phyloP scores from a whole-genome alignment of 2,113 vertebrate genomes.

The Henicopernis longicauda region DNA sequence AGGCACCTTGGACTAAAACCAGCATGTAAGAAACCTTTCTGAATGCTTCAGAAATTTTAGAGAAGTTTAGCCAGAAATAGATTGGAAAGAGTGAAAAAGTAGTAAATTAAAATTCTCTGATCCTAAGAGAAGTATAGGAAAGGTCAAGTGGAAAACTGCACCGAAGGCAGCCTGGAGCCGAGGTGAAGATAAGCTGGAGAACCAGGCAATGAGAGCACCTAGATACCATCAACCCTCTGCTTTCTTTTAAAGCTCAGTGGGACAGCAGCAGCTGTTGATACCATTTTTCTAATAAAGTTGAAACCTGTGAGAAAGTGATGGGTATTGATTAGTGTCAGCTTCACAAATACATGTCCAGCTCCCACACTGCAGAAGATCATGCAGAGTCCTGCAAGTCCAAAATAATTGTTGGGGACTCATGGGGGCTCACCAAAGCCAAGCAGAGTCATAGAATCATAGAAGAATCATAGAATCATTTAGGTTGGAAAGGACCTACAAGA shows the following conservation, averaged over 20 bases:
- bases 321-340: slow-evolving; percentile 29
- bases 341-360: not conserved
- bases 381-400: not conserved
- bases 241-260: not conserved
- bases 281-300: slow-evolving; percentile 10
- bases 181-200: not conserved
- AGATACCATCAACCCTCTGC: not conserved
- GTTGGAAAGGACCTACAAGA: too few relatives aligned
- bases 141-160: not conserved
- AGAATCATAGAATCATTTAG: too few relatives aligned
- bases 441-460: too few relatives aligned
- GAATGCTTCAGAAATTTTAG: not conserved
- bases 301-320: not conserved
- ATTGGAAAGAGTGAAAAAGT: not conserved
- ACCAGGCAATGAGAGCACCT: not conserved
- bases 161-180: not conserved
- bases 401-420: not conserved
- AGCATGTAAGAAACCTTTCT: not conserved
- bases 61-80: not conserved
- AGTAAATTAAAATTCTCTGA: not conserved
- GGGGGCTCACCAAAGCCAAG: not conserved
- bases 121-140: not conserved
- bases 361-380: not conserved
- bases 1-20: slow-evolving; percentile 4
- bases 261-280: not conserved